These are phyloP conservation scores for Microtus ochrogaster DNA, from an alignment of 2,113 vertebrate species.

Conservation along the genomic window DNA sequence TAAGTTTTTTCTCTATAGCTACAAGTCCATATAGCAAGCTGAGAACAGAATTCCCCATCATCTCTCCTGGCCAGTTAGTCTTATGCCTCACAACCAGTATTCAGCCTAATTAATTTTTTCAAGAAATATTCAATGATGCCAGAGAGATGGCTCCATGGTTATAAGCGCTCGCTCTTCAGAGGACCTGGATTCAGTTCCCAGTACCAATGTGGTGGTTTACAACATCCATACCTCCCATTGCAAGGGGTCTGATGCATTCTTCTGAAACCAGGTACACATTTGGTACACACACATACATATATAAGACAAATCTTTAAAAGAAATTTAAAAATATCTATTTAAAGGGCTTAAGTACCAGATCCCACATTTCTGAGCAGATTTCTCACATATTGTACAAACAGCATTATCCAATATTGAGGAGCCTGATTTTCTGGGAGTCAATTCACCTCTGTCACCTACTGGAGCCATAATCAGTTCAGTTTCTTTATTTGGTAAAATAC, in stretches of 20 bases:
- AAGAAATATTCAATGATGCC: neutral
- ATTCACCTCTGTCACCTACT: neutral
- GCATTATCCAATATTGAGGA: neutral
- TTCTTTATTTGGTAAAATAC: neutral
- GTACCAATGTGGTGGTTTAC: neutral
- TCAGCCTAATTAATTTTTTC: neutral
- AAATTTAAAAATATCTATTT: neutral
- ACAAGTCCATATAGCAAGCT: neutral
- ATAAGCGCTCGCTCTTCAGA: neutral
- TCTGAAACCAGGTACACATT: neutral
- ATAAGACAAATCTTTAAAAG: neutral
- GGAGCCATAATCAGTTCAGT: neutral
- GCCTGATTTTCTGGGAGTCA: neutral
- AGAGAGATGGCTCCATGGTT: neutral
- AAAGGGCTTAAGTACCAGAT: neutral
- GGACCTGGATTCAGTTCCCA: neutral
- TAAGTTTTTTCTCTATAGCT: neutral
- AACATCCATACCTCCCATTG: neutral
- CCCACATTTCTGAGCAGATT: neutral
- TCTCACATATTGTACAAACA: neutral
- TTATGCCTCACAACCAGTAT: neutral
- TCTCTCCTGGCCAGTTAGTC: neutral
- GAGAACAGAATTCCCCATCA: neutral
- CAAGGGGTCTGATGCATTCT: neutral
- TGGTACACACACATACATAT: neutral